Conservation (phyloP, 2,888 invertebrate genomes). For the Dioctria linearis region DNA sequence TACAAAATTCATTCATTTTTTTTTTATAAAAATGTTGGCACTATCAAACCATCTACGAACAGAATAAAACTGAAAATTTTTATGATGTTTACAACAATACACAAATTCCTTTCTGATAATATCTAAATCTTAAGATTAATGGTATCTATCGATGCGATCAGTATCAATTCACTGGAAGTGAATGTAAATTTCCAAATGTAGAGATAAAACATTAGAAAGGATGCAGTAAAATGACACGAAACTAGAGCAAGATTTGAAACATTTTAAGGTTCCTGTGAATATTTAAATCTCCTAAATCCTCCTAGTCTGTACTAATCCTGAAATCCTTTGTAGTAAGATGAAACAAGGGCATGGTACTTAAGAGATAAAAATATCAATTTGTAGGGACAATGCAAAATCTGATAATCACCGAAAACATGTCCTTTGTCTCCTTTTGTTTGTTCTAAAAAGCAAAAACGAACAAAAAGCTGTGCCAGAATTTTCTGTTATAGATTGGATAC, state of each 20-base stretch:
- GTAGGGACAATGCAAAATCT: constrained; percentile 40
- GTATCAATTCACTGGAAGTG: constrained; percentile 26
- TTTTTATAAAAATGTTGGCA: not conserved
- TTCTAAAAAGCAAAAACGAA: constrained; percentile 1
- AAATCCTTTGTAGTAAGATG: constrained; percentile 26
- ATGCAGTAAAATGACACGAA: constrained; percentile 41
- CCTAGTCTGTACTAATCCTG: constrained; percentile 27
- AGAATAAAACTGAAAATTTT: not conserved
- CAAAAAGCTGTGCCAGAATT: constrained; percentile 17
- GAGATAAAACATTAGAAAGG: constrained; percentile 1
- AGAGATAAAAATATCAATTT: constrained; percentile 50
- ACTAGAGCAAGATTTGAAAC: constrained; percentile 24
- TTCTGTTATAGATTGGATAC: constrained; percentile 35
- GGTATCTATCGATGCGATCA: constrained; percentile 21
- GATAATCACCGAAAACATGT: constrained; percentile 50
- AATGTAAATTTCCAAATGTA: constrained; percentile 14
- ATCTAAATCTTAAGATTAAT: constrained; percentile 32
- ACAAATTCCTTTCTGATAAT: constrained; percentile 19
- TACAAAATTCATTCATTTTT: too few relatives aligned
- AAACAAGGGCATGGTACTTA: constrained; percentile 46
- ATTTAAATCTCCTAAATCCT: constrained; percentile 18
- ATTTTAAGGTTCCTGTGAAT: not conserved
- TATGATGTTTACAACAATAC: not conserved
- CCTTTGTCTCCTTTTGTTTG: constrained; percentile 26
- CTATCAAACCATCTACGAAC: not conserved